These are phyloP conservation scores for Leptura quadrifasciata DNA, from an alignment of 2,888 invertebrate species.

Conservation along the genomic window DNA sequence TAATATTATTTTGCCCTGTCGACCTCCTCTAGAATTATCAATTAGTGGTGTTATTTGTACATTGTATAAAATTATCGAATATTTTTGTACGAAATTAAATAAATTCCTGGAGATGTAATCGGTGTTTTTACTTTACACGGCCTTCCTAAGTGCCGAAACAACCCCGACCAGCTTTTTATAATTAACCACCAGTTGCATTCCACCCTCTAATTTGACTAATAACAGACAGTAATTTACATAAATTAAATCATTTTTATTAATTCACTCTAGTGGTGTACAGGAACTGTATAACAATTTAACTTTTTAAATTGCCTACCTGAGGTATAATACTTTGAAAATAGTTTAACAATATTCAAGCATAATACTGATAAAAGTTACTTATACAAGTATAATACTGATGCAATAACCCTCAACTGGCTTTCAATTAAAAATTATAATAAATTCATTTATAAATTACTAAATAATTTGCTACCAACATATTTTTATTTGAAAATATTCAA, in stretches of 20 bases:
- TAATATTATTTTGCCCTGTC: conserved; percentile 17
- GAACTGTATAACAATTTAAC: not conserved
- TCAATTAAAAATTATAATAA: too few species aligned
- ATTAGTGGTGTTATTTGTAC: conserved; percentile 25
- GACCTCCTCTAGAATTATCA: conserved; percentile 6
- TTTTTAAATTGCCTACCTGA: too few species aligned
- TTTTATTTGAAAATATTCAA: too few species aligned
- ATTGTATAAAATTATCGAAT: conserved; percentile 63
- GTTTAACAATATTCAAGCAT: too few species aligned
- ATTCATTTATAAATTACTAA: too few species aligned
- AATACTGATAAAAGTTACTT: too few species aligned
- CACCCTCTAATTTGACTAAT: conserved; percentile 36
- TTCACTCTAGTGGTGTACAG: conserved; percentile 10
- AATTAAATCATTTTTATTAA: conserved; percentile 24
- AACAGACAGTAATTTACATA: conserved; percentile 35
- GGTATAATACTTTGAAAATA: too few species aligned
- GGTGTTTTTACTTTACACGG: conserved; percentile 32
- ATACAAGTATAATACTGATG: too few species aligned
- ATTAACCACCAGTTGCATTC: conserved; percentile 47
- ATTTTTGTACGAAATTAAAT: conserved; percentile 67
- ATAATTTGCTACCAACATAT: too few species aligned
- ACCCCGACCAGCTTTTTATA: conserved; percentile 32
- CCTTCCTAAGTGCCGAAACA: not conserved
- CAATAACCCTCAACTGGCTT: too few species aligned
- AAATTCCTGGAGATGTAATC: conserved; percentile 56